Conservation (phyloP, 2,888 invertebrate genomes). For the Parelbella ahira region DNA sequence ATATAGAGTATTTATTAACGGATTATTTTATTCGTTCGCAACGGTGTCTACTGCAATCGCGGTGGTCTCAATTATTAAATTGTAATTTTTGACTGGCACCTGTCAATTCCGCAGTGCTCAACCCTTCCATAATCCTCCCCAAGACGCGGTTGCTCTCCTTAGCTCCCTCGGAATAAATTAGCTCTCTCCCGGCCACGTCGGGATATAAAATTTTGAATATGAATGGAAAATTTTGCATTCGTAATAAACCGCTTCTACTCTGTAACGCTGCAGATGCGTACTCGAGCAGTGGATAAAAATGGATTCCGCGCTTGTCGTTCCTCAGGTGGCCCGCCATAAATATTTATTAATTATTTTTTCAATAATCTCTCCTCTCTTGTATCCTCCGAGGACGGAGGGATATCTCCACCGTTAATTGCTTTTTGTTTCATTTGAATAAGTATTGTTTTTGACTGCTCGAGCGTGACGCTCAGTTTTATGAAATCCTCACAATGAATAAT, state of each 20-base stretch:
- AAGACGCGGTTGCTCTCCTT: slow-evolving; percentile 72
- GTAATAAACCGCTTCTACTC: slow-evolving; percentile 86
- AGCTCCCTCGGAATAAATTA: slow-evolving; percentile 86
- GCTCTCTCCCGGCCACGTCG: slow-evolving; percentile 84
- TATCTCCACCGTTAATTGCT: slow-evolving; percentile 77
- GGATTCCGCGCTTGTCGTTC: slow-evolving; percentile 60
- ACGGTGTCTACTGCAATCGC: slow-evolving; percentile 42
- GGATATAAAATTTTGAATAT: slow-evolving; percentile 95
- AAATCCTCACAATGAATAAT: slow-evolving; percentile 72
- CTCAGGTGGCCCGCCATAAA: slow-evolving; percentile 79
- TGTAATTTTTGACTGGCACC: slow-evolving; percentile 80
- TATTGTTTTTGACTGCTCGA: slow-evolving; percentile 78
- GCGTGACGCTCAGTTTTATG: slow-evolving; percentile 67
- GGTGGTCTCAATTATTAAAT: slow-evolving; percentile 77
- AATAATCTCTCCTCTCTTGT: slow-evolving; percentile 75
- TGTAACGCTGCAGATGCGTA: slow-evolving; percentile 72
- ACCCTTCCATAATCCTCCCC: slow-evolving; percentile 77
- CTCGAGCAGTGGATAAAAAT: slow-evolving; percentile 70
- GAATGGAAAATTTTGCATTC: slow-evolving; percentile 93
- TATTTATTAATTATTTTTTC: slow-evolving; percentile 82
- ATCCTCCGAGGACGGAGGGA: slow-evolving; percentile 73
- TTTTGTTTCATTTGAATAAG: slow-evolving; percentile 81
- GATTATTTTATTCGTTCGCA: too few relatives aligned
- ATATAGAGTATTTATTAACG: too few relatives aligned
- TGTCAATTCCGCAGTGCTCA: slow-evolving; percentile 76